Conservation (phyloP, 2,113 vertebrate genomes). For the Chionodraco myersi region DNA sequence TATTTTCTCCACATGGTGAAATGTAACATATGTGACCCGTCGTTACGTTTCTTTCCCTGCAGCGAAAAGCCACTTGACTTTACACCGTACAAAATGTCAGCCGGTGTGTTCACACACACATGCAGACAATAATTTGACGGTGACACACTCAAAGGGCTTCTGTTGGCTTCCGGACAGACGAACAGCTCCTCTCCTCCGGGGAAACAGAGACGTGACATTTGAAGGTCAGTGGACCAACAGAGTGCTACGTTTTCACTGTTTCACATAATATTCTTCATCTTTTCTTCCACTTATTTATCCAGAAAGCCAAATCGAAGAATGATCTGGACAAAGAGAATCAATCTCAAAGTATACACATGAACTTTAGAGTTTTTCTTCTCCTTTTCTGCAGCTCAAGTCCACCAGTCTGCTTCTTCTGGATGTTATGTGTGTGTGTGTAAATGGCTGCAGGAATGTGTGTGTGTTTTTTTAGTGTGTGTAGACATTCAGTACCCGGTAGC, state of each 20-base stretch:
- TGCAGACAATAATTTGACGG: constrained; percentile 44
- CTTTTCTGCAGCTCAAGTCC: background rate
- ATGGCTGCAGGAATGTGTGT: constrained; percentile 14
- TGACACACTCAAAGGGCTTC: too few relatives aligned
- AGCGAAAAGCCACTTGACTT: constrained; percentile 28
- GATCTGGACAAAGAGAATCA: background rate
- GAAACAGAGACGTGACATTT: constrained; percentile 7
- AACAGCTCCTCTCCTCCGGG: constrained; percentile 8
- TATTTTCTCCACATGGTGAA: constrained; percentile 6
- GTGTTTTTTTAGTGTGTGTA: background rate
- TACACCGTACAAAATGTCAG: constrained; percentile 55
- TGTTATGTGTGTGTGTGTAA: background rate
- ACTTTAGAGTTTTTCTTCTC: constrained; percentile 2
- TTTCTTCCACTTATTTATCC: background rate
- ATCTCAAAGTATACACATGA: background rate
- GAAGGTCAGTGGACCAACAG: constrained; percentile 27
- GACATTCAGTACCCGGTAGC: constrained; percentile 80
- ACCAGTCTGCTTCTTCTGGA: constrained; percentile 1
- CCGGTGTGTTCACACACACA: constrained; percentile 32
- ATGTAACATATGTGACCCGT: constrained; percentile 20
- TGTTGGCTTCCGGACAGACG: too few relatives aligned
- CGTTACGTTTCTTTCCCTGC: constrained; percentile 2
- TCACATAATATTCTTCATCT: constrained; percentile 2
- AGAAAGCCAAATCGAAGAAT: background rate
- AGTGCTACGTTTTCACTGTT: constrained; percentile 7